Evolutionary conservation across 2,797 vertebrate genomes (phyloP), one percentile per base, ranked within the genome.

Genomic region (Orientallactaga sibirica): DNA sequence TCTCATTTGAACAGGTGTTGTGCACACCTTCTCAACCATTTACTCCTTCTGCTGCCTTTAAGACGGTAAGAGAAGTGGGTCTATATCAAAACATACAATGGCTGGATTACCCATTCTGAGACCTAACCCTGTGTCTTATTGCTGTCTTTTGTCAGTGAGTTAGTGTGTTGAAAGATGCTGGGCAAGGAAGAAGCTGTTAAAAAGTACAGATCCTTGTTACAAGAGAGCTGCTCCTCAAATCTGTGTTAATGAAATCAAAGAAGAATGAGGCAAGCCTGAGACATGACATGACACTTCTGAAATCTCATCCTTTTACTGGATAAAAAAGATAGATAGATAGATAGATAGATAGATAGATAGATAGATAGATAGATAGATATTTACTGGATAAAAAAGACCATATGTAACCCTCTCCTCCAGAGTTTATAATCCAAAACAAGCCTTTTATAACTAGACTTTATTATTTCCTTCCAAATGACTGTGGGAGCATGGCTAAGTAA

Each of bases 401-500:
- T 12, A 3, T 78, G 78, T 76, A 83, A 9, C 20, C 58, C 25
- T 29, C 37, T 67, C 33, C 29, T 90, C 55, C 58, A 25, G 15
- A 83, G 33, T 16, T 55, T 77, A 20, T 20, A 52, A n/a, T 76
- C 58, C 48, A 78, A 80, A 90, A 73, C 20, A 84, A 84, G 55
- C 24, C 24, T 71, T 68, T 85, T 25, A 81, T 55, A 79, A 66
- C 10, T 37, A 25, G 29, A 89, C 64, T 58, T 94, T 68, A 77
- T 5, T 55, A 25, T 84, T 93, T 80, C 27, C 84, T 91, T 94
- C 70, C 66, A 33, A 91, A 86, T 52, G 70, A 73, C 71, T 43
- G 16, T 76, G 66, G 71, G 67, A 88, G 68, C 68, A 70, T 87
- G 66, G 84, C 83, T 95, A 76, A 93, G 90, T 95, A 94, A 95